Evolutionary conservation across 2,888 invertebrate species (phyloP).

Genomic region (Sarcophaga rosellei): DNA sequence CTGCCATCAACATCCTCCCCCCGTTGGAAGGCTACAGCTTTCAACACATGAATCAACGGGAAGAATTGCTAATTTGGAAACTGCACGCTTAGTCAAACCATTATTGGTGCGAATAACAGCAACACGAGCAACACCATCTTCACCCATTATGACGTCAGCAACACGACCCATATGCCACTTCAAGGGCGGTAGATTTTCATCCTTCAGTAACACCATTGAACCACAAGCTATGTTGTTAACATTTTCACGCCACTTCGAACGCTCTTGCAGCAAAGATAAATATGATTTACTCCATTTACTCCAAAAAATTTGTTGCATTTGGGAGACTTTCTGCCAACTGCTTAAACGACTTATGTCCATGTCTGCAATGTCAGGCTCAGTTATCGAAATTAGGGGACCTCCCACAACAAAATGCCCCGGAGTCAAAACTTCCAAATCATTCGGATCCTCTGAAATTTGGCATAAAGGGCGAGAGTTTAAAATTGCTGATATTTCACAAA

Average conservation of each 20-base stretch:
- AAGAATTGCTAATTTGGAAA: constrained; percentile 56
- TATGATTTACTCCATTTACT: constrained; percentile 57
- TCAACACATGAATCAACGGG: constrained; percentile 52
- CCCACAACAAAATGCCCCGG: constrained; percentile 29
- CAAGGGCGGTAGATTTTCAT: constrained; percentile 55
- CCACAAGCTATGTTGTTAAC: constrained; percentile 15
- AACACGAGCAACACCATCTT: constrained; percentile 57
- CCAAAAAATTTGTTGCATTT: constrained; percentile 64
- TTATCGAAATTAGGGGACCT: constrained; percentile 4
- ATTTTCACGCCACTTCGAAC: constrained; percentile 61
- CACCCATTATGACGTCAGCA: constrained; percentile 34
- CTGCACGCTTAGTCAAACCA: constrained; percentile 53
- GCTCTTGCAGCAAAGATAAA: constrained; percentile 61
- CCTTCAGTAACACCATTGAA: constrained; percentile 48
- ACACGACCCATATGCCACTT: constrained; percentile 68
- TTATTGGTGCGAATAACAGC: constrained; percentile 50
- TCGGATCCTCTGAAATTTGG: constrained; percentile 9
- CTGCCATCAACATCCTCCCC: too few relatives aligned
- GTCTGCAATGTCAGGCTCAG: background rate
- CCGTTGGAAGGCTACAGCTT: constrained; percentile 19
- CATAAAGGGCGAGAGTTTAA: constrained; percentile 57
- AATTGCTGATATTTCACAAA: constrained; percentile 62
- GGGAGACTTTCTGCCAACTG: constrained; percentile 32
- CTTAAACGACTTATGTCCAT: constrained; percentile 1
- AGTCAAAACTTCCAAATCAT: background rate